These are phyloP conservation scores for Sceloporus tristichus DNA, from an alignment of 2,113 vertebrate species.

Conservation along the genomic window DNA sequence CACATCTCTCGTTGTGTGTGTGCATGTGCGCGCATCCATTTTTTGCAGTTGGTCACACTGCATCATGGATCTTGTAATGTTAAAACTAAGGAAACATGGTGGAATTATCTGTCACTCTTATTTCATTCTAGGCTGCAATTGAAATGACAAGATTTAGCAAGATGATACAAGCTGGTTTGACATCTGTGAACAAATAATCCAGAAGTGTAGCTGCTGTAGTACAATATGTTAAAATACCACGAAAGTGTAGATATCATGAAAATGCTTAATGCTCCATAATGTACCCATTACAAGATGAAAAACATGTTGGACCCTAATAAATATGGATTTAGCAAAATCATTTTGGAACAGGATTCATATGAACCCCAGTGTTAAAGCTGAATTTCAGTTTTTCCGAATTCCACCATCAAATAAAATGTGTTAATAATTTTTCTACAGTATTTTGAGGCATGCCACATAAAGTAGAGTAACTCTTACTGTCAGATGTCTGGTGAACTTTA, in stretches of 20 bases:
- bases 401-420: background rate
- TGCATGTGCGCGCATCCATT: background rate
- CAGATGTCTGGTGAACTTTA: no score
- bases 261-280: constrained; percentile 2
- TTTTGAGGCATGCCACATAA: background rate
- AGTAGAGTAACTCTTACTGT: no score
- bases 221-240: background rate
- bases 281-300: background rate
- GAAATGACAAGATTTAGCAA: background rate
- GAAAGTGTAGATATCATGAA: background rate
- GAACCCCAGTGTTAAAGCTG: background rate
- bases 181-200: background rate
- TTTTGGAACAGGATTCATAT: background rate
- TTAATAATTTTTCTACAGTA: background rate
- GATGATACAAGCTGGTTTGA: background rate
- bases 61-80: background rate
- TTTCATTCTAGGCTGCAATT: constrained; percentile 1
- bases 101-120: background rate
- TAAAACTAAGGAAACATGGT: background rate
- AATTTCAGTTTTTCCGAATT: background rate
- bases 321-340: background rate
- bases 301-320: background rate
- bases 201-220: background rate
- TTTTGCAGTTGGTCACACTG: background rate
- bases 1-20: background rate